These are phyloP conservation scores for Crocidura indochinensis DNA, from an alignment of 2,797 vertebrate genomes.

Conservation along the genomic window DNA sequence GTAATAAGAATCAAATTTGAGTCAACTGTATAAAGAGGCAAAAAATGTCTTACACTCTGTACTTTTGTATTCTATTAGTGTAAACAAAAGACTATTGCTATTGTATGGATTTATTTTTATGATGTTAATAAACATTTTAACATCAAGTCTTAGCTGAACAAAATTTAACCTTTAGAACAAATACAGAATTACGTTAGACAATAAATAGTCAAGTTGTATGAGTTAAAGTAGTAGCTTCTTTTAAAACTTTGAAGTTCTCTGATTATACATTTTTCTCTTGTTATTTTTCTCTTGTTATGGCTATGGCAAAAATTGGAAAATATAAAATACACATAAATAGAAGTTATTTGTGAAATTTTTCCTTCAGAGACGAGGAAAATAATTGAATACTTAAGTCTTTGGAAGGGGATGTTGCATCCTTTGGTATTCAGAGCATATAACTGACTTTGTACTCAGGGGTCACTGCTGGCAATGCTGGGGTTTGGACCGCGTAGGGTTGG, in stretches of 20 bases:
- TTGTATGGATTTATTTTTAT: neutral
- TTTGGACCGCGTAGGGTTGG: no score
- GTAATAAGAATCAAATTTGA: no score
- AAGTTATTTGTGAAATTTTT: conserved; percentile 49
- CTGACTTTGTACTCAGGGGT: no score
- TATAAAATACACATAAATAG: conserved; percentile 20
- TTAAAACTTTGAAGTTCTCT: neutral
- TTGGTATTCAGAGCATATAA: no score
- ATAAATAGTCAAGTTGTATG: neutral
- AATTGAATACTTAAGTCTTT: neutral
- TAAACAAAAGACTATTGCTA: neutral
- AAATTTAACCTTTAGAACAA: conserved; percentile 39
- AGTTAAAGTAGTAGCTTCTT: conserved; percentile 25
- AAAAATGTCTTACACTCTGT: no score
- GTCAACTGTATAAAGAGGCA: no score
- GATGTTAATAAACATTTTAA: conserved; percentile 21
- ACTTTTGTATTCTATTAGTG: neutral
- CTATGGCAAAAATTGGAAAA: neutral
- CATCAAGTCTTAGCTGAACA: neutral
- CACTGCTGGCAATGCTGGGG: no score
- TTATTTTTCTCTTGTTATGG: neutral
- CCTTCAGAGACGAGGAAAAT: neutral
- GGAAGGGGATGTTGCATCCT: no score
- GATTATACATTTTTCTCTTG: neutral
- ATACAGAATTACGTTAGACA: neutral